phyloP scores from a whole-genome alignment of 2,797 vertebrate species.

The Paedocypris micromegethes region DNA sequence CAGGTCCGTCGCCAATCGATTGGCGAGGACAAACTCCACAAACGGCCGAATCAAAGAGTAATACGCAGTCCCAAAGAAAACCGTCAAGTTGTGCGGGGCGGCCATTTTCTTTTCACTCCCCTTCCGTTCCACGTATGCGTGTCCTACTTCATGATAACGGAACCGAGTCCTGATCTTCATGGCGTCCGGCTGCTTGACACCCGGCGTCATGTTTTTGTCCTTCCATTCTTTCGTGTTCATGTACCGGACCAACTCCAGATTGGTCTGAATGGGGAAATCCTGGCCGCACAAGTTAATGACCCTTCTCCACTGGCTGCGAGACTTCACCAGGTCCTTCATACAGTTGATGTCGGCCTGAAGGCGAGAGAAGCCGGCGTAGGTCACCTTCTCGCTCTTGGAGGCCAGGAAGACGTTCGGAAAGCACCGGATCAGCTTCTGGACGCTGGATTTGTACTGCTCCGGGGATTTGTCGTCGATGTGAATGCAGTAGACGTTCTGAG shows the following conservation, averaged over 20 bases:
- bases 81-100: slow-evolving; percentile 75
- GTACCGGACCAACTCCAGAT: slow-evolving; percentile 79
- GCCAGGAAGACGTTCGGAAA: slow-evolving; percentile 81
- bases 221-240: slow-evolving; percentile 78
- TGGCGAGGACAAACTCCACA: slow-evolving; percentile 77
- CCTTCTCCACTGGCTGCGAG: slow-evolving; percentile 74
- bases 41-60: slow-evolving; percentile 81
- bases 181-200: slow-evolving; percentile 70
- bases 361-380: slow-evolving; percentile 78
- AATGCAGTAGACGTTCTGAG: slow-evolving; percentile 90
- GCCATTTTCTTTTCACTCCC: slow-evolving; percentile 55
- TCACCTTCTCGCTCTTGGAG: slow-evolving; percentile 70
- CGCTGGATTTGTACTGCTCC: slow-evolving; percentile 58
- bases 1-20: slow-evolving; percentile 72
- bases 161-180: slow-evolving; percentile 63
- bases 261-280: slow-evolving; percentile 87
- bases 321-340: slow-evolving; percentile 77
- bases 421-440: slow-evolving; percentile 70
- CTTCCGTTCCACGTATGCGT: slow-evolving; percentile 54
- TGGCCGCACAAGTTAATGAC: slow-evolving; percentile 88
- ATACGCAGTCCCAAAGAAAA: slow-evolving; percentile 89
- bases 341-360: slow-evolving; percentile 89
- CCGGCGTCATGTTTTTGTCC: slow-evolving; percentile 85
- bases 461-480: slow-evolving; percentile 79
- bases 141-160: slow-evolving; percentile 62